phyloP scores from a whole-genome alignment of 2,797 vertebrate genomes.

The Enteromius mattozi region DNA sequence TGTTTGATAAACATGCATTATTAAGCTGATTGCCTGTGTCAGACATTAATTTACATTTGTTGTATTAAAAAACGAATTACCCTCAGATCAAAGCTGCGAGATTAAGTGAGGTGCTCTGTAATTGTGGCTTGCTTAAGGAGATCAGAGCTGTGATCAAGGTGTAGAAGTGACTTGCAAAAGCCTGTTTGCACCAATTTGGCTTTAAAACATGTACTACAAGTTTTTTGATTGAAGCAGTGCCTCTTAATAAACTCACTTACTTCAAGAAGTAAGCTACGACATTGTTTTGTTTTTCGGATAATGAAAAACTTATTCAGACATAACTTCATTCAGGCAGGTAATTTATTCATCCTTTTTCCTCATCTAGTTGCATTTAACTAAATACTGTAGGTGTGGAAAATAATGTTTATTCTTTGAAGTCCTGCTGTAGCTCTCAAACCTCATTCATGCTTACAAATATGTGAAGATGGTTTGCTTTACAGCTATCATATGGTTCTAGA shows the following conservation, averaged over 20 bases:
- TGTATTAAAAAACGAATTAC: slow-evolving; percentile 73
- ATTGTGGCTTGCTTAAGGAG: slow-evolving; percentile 16
- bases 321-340: not conserved
- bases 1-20: slow-evolving; percentile 73
- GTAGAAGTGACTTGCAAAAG: slow-evolving; percentile 4
- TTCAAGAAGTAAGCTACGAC: not conserved
- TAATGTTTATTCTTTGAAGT: not conserved
- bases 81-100: slow-evolving; percentile 66
- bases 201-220: not conserved
- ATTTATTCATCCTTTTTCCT: not conserved
- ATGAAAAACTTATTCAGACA: not conserved
- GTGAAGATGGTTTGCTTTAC: not conserved
- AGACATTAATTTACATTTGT: slow-evolving; percentile 76
- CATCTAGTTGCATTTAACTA: not conserved
- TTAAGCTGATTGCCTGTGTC: slow-evolving; percentile 74
- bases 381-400: not conserved
- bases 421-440: not conserved
- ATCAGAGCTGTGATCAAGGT: not conserved
- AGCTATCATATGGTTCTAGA: not conserved
- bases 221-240: not conserved
- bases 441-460: not conserved
- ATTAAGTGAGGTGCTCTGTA: slow-evolving; percentile 7
- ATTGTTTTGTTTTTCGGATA: not conserved
- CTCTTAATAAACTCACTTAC: not conserved
- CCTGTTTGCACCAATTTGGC: not conserved